Percentiles rank a stretch among this genome's conserved stretches.
Evolutionary conservation across 2,113 vertebrate genomes (phyloP).

Genomic region (Gulo gulo): DNA sequence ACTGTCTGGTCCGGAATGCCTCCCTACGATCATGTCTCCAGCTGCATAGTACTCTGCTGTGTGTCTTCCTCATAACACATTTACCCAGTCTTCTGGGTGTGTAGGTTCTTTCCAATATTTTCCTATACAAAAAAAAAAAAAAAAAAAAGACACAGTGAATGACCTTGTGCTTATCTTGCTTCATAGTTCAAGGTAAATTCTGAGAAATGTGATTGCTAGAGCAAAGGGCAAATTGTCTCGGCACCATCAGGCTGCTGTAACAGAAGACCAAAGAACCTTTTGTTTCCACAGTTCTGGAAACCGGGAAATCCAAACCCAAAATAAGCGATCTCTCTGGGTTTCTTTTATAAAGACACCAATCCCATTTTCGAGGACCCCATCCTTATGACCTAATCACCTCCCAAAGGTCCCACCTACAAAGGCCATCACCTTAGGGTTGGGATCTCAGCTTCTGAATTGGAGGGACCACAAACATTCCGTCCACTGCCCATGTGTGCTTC

Average conservation of each 20-base stretch:
- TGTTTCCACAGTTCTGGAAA: not conserved
- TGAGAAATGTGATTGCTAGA: not conserved
- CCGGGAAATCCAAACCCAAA: not conserved
- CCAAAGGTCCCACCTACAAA: not conserved
- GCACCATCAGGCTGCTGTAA: rapidly evolving
- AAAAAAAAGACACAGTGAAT: not conserved
- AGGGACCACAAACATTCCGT: not conserved
- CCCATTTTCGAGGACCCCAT: not conserved
- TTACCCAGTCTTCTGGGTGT: not conserved
- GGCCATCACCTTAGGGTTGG: not conserved
- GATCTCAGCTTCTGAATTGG: not conserved
- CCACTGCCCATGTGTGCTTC: not conserved
- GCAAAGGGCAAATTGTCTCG: not conserved
- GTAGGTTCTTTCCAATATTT: not conserved
- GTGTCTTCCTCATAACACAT: not conserved
- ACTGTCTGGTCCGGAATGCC: rapidly evolving
- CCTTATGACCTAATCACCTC: not conserved
- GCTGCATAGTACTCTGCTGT: rapidly evolving
- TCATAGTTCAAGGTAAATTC: not conserved
- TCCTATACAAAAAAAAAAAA: not conserved
- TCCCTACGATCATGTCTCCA: rapidly evolving
- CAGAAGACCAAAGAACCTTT: not conserved
- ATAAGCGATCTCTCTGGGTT: not conserved
- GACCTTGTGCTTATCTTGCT: rapidly evolving
- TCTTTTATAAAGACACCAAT: not conserved